Base-by-base conservation (phyloP, 2,113 vertebrate genomes). In the Phoxinus phoxinus region DNA sequence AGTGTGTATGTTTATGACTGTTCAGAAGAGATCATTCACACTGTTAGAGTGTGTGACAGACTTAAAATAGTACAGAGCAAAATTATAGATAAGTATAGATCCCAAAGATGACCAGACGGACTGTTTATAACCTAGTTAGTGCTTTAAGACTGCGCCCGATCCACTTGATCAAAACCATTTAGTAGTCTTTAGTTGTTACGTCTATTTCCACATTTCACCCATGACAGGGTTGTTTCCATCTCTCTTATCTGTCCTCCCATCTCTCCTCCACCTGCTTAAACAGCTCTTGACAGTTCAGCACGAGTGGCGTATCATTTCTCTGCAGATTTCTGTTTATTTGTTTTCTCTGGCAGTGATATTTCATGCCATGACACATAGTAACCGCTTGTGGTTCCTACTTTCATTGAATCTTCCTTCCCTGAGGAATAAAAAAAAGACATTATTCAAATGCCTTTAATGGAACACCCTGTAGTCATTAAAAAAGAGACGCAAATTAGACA, bases 301-400 rank as follows among this genome's bases (percentile, higher is more conserved):
- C 0, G 13, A n/a, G 23, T 44, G 77, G 37, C 5, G 37, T 51
- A 35, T 69, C 41, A 67, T 67, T 67, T 81, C 44, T 51, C 44
- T 30, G 41, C 41, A 81, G 79, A 81, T 46, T 44, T 80, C n/a
- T 61, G 41, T 81, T 56, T 83, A 37, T 72, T 83, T 83, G 80
- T 35, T 83, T 53, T 41, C 8, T 56, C 30, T 17, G 7, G 2
- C 48, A 25, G 65, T 72, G 65, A 69, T 51, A 56, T 56, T 83
- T 83, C 23, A 56, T 67, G 59, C 23, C 11, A 72, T 37, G 65
- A 72, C 63, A 72, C 48, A 56, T 3, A 6, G 25, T 48, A 81
- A 19, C 58, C 56, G 2, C 41, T 30, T 23, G 27, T 46, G 25
- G 41, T 48, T 48, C 21, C 21, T 53, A 46, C 32, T 56, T 72